These are phyloP conservation scores for Cebidichthys violaceus DNA, from an alignment of 2,113 vertebrate species.

Conservation along the genomic window DNA sequence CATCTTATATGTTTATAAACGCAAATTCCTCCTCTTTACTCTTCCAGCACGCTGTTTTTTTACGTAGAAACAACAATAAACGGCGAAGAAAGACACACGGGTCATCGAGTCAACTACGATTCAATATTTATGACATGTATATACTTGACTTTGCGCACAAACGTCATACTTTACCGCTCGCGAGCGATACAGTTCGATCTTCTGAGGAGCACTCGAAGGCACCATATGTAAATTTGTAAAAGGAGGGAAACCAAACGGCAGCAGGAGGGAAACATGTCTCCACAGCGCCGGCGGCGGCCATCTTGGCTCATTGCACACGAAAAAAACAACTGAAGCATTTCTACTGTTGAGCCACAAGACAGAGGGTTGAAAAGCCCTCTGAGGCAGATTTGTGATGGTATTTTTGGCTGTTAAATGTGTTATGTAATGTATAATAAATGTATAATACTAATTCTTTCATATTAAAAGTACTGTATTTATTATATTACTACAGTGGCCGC, in stretches of 20 bases:
- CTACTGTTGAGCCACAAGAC: too few relatives aligned
- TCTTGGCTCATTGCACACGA: background rate
- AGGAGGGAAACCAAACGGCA: conserved; percentile 66
- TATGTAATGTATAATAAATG: too few relatives aligned
- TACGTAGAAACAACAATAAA: background rate
- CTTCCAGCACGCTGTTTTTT: background rate
- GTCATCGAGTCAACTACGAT: too few relatives aligned
- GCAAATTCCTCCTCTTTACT: background rate
- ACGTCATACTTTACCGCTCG: accelerated
- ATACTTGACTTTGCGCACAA: background rate
- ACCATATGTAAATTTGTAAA: conserved; percentile 39
- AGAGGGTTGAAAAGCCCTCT: background rate
- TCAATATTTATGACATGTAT: background rate
- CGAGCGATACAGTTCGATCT: background rate
- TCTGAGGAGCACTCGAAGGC: conserved; percentile 23
- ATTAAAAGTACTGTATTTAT: too few relatives aligned
- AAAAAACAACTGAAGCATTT: background rate
- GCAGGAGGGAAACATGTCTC: conserved; percentile 5
- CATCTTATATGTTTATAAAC: too few relatives aligned
- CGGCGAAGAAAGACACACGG: accelerated
- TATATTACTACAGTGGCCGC: too few relatives aligned
- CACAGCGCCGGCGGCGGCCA: conserved; percentile 45
- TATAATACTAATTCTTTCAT: too few relatives aligned
- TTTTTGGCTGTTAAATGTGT: background rate
- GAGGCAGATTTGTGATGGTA: too few relatives aligned